Evolutionary conservation across 2,888 invertebrate genomes (phyloP).

Genomic region (Halocaridina rubra): DNA sequence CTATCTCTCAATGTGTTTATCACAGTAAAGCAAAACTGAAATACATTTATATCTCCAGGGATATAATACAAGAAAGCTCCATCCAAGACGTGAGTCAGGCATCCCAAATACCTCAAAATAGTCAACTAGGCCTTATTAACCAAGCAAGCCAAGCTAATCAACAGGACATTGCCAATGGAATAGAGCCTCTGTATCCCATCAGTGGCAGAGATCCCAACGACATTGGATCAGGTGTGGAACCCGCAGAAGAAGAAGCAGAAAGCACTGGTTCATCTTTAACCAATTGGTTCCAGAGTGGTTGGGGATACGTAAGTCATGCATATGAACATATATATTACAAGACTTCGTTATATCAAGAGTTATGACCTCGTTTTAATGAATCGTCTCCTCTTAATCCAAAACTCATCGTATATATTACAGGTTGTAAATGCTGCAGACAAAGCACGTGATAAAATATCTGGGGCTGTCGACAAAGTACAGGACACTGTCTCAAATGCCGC

Average conservation of each 20-base stretch:
- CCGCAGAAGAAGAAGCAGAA: not conserved
- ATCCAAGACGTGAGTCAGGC: no score
- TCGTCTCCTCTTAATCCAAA: no score
- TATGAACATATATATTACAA: no score
- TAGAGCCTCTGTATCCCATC: not conserved
- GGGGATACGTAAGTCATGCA: conserved; percentile 5
- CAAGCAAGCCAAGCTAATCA: not conserved
- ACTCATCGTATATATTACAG: no score
- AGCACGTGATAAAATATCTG: no score
- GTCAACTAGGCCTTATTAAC: not conserved
- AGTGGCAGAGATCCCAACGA: not conserved
- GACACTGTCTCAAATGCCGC: not conserved
- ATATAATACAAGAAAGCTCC: no score
- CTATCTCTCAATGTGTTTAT: not conserved
- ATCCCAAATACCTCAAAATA: no score
- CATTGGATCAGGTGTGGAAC: not conserved
- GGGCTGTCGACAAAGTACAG: not conserved
- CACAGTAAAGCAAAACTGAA: no score
- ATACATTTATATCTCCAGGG: no score
- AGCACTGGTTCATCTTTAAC: not conserved
- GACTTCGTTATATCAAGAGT: no score
- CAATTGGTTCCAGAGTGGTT: not conserved
- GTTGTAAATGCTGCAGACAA: no score
- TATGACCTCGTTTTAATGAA: no score
- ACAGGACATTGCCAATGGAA: not conserved